A percentile compares a stretch with the other conserved stretches of the same genome.
Conservation (phyloP, 2,888 invertebrate genomes). For the Caenorhabditis macrosperma region DNA sequence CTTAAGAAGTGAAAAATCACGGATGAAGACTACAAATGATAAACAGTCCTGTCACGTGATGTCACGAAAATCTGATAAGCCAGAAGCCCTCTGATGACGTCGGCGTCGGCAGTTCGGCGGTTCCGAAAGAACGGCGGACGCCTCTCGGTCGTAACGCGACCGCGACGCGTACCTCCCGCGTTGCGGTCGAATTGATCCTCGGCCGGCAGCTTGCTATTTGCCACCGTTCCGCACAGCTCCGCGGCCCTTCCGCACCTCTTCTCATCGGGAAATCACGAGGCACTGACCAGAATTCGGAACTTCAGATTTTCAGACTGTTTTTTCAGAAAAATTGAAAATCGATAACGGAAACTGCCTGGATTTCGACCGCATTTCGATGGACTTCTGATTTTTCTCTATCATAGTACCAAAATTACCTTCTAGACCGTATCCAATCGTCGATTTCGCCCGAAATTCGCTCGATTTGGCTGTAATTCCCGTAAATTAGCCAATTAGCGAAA, state of each 20-base stretch:
- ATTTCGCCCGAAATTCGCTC: not conserved
- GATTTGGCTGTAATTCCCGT: not conserved
- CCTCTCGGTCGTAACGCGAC: slow-evolving; percentile 62
- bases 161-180: slow-evolving; percentile 59
- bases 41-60: not conserved
- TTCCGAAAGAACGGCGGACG: slow-evolving; percentile 57
- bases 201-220: slow-evolving; percentile 2
- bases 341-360: slow-evolving; percentile 19
- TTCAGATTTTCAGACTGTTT: not conserved
- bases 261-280: not conserved
- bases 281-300: not conserved
- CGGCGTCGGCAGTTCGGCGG: slow-evolving; percentile 35
- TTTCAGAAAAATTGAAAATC: slow-evolving; percentile 22
- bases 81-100: slow-evolving; percentile 9
- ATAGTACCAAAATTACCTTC: not conserved
- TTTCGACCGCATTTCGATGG: not conserved
- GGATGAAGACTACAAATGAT: not conserved
- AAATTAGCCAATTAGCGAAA: slow-evolving; percentile 29
- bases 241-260: not conserved
- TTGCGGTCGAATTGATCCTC: slow-evolving; percentile 54
- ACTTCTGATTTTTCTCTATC: not conserved
- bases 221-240: slow-evolving; percentile 12
- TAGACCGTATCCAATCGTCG: not conserved
- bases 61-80: not conserved
- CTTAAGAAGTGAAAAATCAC: not conserved